Evolutionary conservation across 2,797 vertebrate species (phyloP), one percentile per base, ranked within the genome.

Genomic region (Megalops cyprinoides): DNA sequence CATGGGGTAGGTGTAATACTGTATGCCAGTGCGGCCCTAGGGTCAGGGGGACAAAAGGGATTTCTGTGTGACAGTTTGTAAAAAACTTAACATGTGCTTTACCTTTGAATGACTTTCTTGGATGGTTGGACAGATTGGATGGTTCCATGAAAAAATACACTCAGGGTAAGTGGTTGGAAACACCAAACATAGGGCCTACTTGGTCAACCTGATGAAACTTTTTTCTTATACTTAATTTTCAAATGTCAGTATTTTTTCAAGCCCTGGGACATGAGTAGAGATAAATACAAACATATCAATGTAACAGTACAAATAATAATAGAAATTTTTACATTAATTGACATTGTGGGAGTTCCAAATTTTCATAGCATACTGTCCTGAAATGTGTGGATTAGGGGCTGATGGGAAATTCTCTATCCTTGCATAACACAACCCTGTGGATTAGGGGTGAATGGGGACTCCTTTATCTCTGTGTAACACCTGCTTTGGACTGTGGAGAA

Each of bases 71-170:
- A 71, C 67, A n/a, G n/a, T n/a, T 42, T 7, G 44, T 28, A 8
- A 39, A 71, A 71, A 71, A 71, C 67, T n/a, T 71, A 37, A 44
- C 37, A 44, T 39, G n/a, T 71, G 71, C 65, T 42, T 42, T 15
- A 8, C 65, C 65, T 69, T 39, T 7, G 37, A 34, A 69, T 44
- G 65, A 69, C 67, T 42, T 71, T 67, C 67, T 71, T 71, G 44
- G 71, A 71, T 67, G 62, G 62, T 62, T 37, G n/a, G n/a, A n/a
- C n/a, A n/a, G 62, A 62, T 37, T 39, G 62, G 62, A 62, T 71
- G 67, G 67, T 71, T 71, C 37, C n/a, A 71, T 71, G 23, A 71
- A 71, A 65, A 71, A 71, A 71, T 67, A 31, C 67, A 71, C 42
- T 67, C 67, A 0, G 37, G 39, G 39, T 23, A 71, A 2, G 20